Evolutionary conservation across 1,140 invertebrate genomes (phyloP).

Genomic region (Leptinotarsa defecta): DNA sequence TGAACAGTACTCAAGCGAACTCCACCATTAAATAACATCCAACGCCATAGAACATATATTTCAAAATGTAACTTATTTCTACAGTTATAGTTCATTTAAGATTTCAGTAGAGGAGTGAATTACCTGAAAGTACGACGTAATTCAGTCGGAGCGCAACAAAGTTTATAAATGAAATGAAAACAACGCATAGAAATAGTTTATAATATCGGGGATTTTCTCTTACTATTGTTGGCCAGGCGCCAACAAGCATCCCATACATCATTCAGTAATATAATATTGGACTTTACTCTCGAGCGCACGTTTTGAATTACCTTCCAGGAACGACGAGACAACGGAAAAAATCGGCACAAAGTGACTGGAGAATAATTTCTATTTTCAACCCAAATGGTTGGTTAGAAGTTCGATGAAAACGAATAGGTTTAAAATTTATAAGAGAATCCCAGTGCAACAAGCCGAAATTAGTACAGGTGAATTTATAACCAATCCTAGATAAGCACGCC

Average conservation of each 20-base stretch:
- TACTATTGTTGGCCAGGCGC: slow-evolving; percentile 9
- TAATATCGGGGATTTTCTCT: slow-evolving; percentile 15
- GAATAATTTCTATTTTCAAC: no score
- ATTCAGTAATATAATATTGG: slow-evolving; percentile 7
- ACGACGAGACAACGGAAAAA: slow-evolving; percentile 12
- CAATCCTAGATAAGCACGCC: no score
- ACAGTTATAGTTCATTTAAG: slow-evolving; percentile 17
- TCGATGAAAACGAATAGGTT: neutral
- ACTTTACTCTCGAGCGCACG: slow-evolving; percentile 11
- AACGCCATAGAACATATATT: no score
- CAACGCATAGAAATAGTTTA: slow-evolving; percentile 22
- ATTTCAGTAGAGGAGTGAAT: slow-evolving; percentile 3
- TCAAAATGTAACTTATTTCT: neutral
- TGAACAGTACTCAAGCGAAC: no score
- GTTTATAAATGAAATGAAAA: slow-evolving; percentile 23
- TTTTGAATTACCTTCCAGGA: slow-evolving; percentile 21
- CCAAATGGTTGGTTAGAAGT: no score
- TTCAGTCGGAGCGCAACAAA: slow-evolving; percentile 15
- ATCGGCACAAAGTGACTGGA: neutral
- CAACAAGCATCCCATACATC: slow-evolving; percentile 18
- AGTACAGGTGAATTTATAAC: no score
- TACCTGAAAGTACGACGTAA: slow-evolving; percentile 13
- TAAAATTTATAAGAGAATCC: no score
- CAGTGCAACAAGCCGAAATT: no score
- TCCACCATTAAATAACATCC: no score